phyloP scores from a whole-genome alignment of 2,113 vertebrate genomes.

The Pterocles orientalis region DNA sequence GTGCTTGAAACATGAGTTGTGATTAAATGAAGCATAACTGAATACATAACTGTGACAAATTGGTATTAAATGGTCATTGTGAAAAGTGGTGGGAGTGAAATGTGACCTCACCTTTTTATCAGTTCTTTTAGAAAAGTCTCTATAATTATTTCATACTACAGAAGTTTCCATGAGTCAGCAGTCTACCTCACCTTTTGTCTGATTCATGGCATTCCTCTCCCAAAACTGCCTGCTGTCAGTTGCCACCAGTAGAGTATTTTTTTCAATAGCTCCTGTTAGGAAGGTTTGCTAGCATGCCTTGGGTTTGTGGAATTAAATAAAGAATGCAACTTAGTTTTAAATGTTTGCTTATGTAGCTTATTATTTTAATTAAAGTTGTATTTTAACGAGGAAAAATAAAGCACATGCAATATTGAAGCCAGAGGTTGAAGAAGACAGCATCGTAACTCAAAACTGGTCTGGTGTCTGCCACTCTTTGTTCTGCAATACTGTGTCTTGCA shows the following conservation, averaged over 20 bases:
- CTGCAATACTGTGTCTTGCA: neutral
- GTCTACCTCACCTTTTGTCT: neutral
- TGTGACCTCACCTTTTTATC: slow-evolving; percentile 14
- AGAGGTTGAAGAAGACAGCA: neutral
- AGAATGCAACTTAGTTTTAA: neutral
- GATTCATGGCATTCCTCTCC: neutral
- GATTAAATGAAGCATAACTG: slow-evolving; percentile 15
- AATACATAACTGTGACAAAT: slow-evolving; percentile 30
- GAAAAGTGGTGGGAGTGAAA: slow-evolving; percentile 22
- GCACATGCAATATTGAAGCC: neutral
- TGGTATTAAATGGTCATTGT: neutral
- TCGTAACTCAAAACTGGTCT: neutral
- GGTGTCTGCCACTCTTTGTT: neutral
- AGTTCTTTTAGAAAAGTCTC: neutral
- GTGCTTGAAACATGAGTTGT: slow-evolving; percentile 11
- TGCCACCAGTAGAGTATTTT: neutral
- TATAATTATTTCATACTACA: neutral
- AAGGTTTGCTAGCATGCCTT: neutral
- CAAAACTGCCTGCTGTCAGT: neutral
- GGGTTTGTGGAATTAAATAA: neutral
- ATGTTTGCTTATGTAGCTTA: neutral
- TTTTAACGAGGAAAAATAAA: neutral
- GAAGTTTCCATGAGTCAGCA: neutral
- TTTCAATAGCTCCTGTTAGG: neutral
- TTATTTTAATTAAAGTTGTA: neutral